These are phyloP conservation scores for Dyspetes luteomarginatus DNA, from an alignment of 2,888 invertebrate genomes.

Conservation along the genomic window DNA sequence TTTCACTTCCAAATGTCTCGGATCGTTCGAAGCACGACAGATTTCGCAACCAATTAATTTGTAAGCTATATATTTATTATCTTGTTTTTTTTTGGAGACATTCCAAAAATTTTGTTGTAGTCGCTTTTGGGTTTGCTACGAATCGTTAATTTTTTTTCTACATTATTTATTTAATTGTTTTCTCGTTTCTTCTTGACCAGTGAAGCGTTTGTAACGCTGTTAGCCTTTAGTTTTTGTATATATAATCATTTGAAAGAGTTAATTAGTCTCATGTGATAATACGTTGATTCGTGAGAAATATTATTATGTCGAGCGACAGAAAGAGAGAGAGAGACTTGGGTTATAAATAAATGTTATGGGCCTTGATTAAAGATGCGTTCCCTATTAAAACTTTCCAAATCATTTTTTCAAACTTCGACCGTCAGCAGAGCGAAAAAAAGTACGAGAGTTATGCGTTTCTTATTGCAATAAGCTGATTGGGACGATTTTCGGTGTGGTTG, in stretches of 20 bases:
- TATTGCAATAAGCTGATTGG: too few species aligned
- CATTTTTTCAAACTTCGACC: neutral
- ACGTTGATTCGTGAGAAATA: constrained; percentile 22
- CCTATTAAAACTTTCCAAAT: neutral
- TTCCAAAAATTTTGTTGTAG: constrained; percentile 52
- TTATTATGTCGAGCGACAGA: too few species aligned
- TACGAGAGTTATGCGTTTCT: too few species aligned
- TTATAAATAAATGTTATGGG: neutral
- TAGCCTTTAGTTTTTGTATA: constrained; percentile 50
- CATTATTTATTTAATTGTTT: constrained; percentile 51
- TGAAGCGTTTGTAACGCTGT: constrained; percentile 34
- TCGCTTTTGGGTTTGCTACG: constrained; percentile 30
- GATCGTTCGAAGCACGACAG: constrained; percentile 36
- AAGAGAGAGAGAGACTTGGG: neutral
- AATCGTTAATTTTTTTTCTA: constrained; percentile 38
- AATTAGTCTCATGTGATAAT: constrained; percentile 22
- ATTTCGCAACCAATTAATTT: constrained; percentile 37
- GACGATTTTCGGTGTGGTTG: too few species aligned
- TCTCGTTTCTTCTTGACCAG: neutral
- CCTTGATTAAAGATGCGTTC: neutral
- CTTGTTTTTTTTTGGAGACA: constrained; percentile 55
- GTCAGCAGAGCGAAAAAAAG: too few species aligned
- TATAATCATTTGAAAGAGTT: constrained; percentile 26
- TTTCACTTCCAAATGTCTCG: constrained; percentile 41
- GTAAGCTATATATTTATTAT: constrained; percentile 21